phyloP scores from a whole-genome alignment of 2,113 vertebrate genomes.

The Synchiropus splendidus region DNA sequence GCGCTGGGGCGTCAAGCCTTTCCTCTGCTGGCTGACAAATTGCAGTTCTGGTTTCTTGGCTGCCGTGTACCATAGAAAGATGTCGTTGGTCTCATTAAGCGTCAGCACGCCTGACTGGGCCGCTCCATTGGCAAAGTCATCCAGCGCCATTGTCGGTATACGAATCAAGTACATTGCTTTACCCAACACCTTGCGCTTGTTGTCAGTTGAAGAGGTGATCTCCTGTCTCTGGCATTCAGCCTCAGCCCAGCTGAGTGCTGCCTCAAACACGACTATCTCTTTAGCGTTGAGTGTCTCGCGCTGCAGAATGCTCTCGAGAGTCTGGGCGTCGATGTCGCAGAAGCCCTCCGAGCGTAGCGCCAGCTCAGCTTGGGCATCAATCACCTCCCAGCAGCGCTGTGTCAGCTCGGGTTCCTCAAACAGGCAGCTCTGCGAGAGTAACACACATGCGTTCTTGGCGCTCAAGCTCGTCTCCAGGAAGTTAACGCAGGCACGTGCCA shows the following conservation, averaged over 20 bases:
- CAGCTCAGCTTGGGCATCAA: constrained; percentile 92
- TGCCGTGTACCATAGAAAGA: constrained; percentile 96
- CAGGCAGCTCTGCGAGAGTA: constrained; percentile 94
- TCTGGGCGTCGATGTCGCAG: constrained; percentile 94
- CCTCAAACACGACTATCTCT: constrained; percentile 95
- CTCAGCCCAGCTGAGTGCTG: constrained; percentile 89
- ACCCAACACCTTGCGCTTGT: constrained; percentile 90
- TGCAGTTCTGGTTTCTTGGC: constrained; percentile 89
- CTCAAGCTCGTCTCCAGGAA: constrained; percentile 95
- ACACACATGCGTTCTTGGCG: constrained; percentile 91
- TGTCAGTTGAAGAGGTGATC: constrained; percentile 78
- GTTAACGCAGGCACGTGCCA: constrained; percentile 92
- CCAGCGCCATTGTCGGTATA: constrained; percentile 90
- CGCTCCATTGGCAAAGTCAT: constrained; percentile 93
- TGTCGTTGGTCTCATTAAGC: constrained; percentile 92
- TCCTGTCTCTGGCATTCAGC: constrained; percentile 90
- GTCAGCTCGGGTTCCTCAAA: constrained; percentile 96
- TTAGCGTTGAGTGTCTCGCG: constrained; percentile 96
- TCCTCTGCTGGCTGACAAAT: constrained; percentile 83
- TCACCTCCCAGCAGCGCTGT: constrained; percentile 98
- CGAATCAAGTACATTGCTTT: constrained; percentile 89
- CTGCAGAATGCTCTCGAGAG: constrained; percentile 90
- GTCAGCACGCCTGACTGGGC: constrained; percentile 92
- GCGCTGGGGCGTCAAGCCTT: constrained; percentile 83
- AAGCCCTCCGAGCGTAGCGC: constrained; percentile 94